phyloP scores from a whole-genome alignment of 23 tunicate genomes.

The Phallusia fumigata region DNA sequence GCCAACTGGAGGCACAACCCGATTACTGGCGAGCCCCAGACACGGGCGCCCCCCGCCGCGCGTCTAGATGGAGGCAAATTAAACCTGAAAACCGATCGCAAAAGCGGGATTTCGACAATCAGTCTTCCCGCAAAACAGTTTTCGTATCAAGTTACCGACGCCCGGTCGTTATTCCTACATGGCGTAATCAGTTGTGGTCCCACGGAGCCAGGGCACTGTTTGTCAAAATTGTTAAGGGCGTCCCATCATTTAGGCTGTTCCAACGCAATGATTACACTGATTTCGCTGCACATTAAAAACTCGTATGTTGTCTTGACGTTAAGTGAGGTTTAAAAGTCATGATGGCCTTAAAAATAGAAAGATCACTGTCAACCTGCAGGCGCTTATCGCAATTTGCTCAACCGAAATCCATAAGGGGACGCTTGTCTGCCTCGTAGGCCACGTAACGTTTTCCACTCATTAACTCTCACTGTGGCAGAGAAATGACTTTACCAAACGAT shows the following conservation, averaged over 20 bases:
- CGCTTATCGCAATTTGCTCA: not conserved
- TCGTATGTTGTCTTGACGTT: slow-evolving; percentile 9
- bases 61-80: slow-evolving; percentile 11
- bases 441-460: slow-evolving; percentile 13
- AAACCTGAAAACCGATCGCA: slow-evolving; percentile 2
- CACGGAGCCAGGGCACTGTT: not conserved
- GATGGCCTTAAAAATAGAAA: slow-evolving; percentile 1
- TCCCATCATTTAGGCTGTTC: slow-evolving; percentile 1
- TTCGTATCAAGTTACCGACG: slow-evolving; percentile 9
- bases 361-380: not conserved
- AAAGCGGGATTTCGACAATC: slow-evolving; percentile 8
- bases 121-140: slow-evolving; percentile 11
- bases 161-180: not conserved
- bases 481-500: slow-evolving; percentile 3
- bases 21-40: not conserved
- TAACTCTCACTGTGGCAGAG: slow-evolving; percentile 2
- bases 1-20: slow-evolving; percentile 13
- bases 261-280: not conserved
- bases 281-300: slow-evolving; percentile 3
- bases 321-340: slow-evolving; percentile 7
- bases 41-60: slow-evolving; percentile 8
- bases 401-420: not conserved
- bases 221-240: not conserved
- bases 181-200: slow-evolving; percentile 16
- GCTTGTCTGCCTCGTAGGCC: not conserved